phyloP scores from a whole-genome alignment of 2,888 invertebrate genomes.

The Tipula helvola region DNA sequence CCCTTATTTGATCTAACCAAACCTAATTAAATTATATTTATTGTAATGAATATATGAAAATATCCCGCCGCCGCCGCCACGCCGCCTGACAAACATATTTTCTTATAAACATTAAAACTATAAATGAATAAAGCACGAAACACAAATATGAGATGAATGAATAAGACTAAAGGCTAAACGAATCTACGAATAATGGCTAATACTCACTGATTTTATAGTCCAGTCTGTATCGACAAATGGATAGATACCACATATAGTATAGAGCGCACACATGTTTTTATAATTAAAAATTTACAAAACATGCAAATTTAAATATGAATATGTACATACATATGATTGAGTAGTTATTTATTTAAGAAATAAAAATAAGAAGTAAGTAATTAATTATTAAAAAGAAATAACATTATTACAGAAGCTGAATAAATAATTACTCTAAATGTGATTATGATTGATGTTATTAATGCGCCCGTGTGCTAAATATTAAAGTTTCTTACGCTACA shows the following conservation, averaged over 20 bases:
- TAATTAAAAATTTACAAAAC: not conserved
- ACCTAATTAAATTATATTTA: not conserved
- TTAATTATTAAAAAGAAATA: not conserved
- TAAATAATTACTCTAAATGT: not conserved
- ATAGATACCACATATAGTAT: not conserved
- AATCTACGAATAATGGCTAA: not conserved
- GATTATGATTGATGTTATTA: not conserved
- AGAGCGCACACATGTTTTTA: not conserved
- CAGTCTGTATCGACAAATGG: not conserved
- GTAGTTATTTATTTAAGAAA: not conserved
- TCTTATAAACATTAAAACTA: not conserved
- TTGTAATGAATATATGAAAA: not conserved
- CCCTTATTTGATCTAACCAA: not conserved
- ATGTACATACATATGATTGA: not conserved
- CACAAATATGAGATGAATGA: not conserved
- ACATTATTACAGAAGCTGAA: not conserved
- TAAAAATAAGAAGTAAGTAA: not conserved
- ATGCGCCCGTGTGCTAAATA: not conserved
- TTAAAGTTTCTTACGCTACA: not conserved
- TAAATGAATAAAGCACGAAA: not conserved
- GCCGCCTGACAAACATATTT: not conserved
- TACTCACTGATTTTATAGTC: not conserved
- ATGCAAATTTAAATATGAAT: not conserved
- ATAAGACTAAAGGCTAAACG: not conserved
- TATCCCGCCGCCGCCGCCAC: not conserved